These are phyloP conservation scores for Andrena cerasifolii DNA, from an alignment of 1,140 invertebrate genomes.

Conservation along the genomic window DNA sequence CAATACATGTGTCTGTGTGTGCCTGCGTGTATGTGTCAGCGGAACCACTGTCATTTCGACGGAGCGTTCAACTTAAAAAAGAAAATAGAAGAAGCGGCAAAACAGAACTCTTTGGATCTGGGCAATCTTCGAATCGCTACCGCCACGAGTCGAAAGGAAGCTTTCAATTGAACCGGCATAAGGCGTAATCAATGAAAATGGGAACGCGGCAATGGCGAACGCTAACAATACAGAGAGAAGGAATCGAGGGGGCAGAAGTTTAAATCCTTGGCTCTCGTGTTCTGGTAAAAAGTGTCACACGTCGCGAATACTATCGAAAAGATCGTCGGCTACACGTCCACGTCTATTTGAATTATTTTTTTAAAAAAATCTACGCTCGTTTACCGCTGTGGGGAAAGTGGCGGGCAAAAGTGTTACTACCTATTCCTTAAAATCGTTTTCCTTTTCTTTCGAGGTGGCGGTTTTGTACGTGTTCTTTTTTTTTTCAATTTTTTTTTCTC, in stretches of 20 bases:
- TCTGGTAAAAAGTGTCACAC: conserved; percentile 5
- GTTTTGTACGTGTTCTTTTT: neutral
- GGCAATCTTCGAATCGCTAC: conserved; percentile 43
- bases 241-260: conserved; percentile 5
- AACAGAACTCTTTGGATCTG: conserved; percentile 51
- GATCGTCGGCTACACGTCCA: neutral
- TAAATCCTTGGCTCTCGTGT: neutral
- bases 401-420: neutral
- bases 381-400: neutral
- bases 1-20: conserved; percentile 37
- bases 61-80: conserved; percentile 38
- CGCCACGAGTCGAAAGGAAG: conserved; percentile 33
- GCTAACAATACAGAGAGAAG: conserved; percentile 3
- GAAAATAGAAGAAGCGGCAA: too few relatives aligned
- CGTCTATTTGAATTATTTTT: conserved; percentile 13
- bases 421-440: neutral
- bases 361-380: conserved; percentile 44
- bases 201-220: neutral
- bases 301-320: neutral
- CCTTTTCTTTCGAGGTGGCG: conserved; percentile 45
- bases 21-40: too few relatives aligned
- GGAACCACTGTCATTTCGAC: conserved; percentile 26
- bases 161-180: conserved; percentile 2
- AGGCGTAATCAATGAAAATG: conserved; percentile 10
- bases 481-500: neutral